phyloP scores from a whole-genome alignment of 2,888 invertebrate genomes.

The Acanthosepion pharaonis region DNA sequence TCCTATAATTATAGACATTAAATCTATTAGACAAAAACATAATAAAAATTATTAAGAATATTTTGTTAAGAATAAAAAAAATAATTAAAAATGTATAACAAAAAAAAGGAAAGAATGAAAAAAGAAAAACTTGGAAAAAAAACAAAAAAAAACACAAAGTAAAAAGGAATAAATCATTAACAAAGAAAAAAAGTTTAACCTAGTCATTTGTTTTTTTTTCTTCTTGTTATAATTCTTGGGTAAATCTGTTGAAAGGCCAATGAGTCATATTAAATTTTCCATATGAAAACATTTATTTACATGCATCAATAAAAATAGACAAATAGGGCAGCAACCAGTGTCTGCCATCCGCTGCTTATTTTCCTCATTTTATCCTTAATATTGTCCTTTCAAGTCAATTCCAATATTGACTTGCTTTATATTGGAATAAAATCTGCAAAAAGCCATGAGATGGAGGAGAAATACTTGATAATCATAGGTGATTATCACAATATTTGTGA shows the following conservation, averaged over 20 bases:
- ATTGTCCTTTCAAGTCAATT: background rate
- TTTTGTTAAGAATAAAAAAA: background rate
- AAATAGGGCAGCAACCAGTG: background rate
- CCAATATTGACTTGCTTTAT: background rate
- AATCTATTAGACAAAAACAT: background rate
- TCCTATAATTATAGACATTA: background rate
- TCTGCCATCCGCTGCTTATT: background rate
- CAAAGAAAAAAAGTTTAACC: background rate
- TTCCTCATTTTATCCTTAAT: background rate
- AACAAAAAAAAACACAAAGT: background rate
- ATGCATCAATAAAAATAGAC: conserved; percentile 16
- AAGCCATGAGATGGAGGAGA: background rate
- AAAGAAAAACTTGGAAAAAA: background rate
- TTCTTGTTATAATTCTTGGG: background rate
- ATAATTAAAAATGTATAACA: background rate
- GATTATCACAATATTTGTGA: background rate
- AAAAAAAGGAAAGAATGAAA: background rate
- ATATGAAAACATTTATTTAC: background rate
- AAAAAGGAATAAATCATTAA: background rate
- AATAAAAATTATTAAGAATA: background rate
- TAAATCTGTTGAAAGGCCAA: background rate
- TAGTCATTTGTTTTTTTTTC: background rate
- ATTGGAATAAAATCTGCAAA: background rate
- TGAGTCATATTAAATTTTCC: background rate
- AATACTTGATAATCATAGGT: background rate